Base-by-base conservation (phyloP, 2,888 invertebrate species). In the Agrypnus murinus region DNA sequence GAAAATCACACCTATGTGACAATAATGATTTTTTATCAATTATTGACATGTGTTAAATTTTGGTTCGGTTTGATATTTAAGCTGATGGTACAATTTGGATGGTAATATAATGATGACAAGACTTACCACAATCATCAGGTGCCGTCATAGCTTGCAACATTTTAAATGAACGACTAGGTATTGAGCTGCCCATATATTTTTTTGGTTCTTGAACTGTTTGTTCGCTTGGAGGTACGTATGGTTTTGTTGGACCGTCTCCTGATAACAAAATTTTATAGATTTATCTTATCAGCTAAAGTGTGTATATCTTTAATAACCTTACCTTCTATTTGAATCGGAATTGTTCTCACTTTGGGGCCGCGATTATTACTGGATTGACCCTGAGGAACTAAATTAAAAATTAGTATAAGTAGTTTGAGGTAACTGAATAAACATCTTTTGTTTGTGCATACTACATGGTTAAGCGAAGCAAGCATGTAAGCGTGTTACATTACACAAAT, bases 141-240 rank as follows among this genome's bases (percentile, higher is more conserved):
- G 90, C 90, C 74, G 93, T 93, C 93, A 93, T 93, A 59, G 92
- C 92, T 85, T 95, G 94, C 65, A 95, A 86, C 81, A 93, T 91
- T 84, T 90, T 91, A 86, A 95, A 95, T 43, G 93, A 92, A 83
- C 92, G 89, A 75, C 93, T 93, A 63, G 95, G 95, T 84, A 95
- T 95, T 75, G 92, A 90, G 80, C 92, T 91, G 65, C 94, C 94
- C 80, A 89, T 92, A 81, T 93, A 93, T 81, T 91, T 92, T 82
- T 90, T 91, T 53, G 92, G 92, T 81, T 92, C 92, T 72, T 87
- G 89, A 63, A 88, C 91, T 71, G 91, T 91, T 81, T 90, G 90
- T 82, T 92, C 90, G 81, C 92, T 92, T 53, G 92, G 89, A 74
- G 90, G 92, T 67, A 92, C 82, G 69, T 85, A 85, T 8, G 76